phyloP scores from a whole-genome alignment of 2,888 invertebrate genomes.

The Harpalus rubripes region DNA sequence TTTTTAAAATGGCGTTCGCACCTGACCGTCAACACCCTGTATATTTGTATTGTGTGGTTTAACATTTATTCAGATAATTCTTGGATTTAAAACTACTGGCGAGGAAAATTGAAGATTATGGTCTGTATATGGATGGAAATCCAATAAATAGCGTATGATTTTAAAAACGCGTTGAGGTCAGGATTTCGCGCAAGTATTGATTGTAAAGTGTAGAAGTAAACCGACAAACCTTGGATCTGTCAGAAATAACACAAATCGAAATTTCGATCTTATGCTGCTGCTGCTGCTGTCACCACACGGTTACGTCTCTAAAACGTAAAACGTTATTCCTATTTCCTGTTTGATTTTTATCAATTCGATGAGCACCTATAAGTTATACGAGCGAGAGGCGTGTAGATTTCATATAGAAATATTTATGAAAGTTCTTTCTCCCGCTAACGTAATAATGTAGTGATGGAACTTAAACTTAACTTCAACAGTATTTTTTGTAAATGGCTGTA shows the following conservation, averaged over 20 bases:
- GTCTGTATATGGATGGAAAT: not conserved
- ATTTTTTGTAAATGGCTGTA: too few relatives aligned
- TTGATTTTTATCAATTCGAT: slow-evolving; percentile 7
- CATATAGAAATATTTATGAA: not conserved
- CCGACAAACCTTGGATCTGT: slow-evolving; percentile 20
- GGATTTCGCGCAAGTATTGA: slow-evolving; percentile 8
- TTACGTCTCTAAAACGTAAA: not conserved
- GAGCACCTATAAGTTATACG: slow-evolving; percentile 5
- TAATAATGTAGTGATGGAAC: not conserved
- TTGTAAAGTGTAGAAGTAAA: slow-evolving; percentile 4
- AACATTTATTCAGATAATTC: not conserved
- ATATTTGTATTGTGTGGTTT: not conserved
- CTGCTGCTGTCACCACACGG: not conserved
- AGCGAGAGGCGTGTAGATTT: not conserved
- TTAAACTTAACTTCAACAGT: not conserved
- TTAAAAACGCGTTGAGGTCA: slow-evolving; percentile 11
- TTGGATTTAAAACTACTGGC: not conserved
- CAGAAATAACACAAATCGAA: slow-evolving; percentile 33
- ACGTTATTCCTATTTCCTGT: slow-evolving; percentile 13
- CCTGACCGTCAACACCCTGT: too few relatives aligned
- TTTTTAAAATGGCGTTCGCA: too few relatives aligned
- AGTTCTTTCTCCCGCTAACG: not conserved
- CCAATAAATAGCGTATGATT: slow-evolving; percentile 4
- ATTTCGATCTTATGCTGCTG: not conserved
- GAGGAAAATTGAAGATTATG: not conserved